Evolutionary conservation across 2,888 invertebrate species (phyloP).

Genomic region (Himalopsyche japonica): DNA sequence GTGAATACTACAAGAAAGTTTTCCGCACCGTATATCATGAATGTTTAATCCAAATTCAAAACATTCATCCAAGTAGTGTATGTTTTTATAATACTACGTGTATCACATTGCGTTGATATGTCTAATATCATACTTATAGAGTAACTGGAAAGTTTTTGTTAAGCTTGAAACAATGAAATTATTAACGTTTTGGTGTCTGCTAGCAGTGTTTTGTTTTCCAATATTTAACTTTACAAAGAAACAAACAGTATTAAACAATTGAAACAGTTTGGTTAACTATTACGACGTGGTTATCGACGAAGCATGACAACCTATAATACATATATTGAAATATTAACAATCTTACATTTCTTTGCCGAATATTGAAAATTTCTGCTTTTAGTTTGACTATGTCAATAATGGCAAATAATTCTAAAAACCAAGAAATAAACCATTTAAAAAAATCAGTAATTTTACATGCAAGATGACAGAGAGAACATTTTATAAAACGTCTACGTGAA

Average conservation of each 20-base stretch:
- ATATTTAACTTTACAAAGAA: neutral
- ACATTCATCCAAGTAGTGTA: neutral
- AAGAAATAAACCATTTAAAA: too few relatives aligned
- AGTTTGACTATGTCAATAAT: too few relatives aligned
- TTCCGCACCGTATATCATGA: neutral
- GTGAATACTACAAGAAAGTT: neutral
- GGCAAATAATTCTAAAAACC: too few relatives aligned
- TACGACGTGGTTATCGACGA: neutral
- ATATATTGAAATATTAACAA: too few relatives aligned
- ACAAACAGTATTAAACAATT: neutral
- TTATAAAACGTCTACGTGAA: too few relatives aligned
- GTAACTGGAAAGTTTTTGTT: neutral
- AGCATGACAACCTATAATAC: neutral
- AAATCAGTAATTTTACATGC: too few relatives aligned
- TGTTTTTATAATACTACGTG: neutral
- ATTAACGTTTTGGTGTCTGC: slow-evolving; percentile 15
- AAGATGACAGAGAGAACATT: too few relatives aligned
- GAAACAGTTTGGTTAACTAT: neutral
- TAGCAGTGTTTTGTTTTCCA: slow-evolving; percentile 16
- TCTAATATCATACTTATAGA: neutral
- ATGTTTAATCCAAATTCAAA: neutral
- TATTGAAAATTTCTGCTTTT: too few relatives aligned
- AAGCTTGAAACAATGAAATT: slow-evolving; percentile 13
- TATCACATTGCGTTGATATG: neutral
- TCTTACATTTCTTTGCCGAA: too few relatives aligned